Evolutionary conservation across 2,113 vertebrate species (phyloP).

Genomic region (Leucosticte australis): DNA sequence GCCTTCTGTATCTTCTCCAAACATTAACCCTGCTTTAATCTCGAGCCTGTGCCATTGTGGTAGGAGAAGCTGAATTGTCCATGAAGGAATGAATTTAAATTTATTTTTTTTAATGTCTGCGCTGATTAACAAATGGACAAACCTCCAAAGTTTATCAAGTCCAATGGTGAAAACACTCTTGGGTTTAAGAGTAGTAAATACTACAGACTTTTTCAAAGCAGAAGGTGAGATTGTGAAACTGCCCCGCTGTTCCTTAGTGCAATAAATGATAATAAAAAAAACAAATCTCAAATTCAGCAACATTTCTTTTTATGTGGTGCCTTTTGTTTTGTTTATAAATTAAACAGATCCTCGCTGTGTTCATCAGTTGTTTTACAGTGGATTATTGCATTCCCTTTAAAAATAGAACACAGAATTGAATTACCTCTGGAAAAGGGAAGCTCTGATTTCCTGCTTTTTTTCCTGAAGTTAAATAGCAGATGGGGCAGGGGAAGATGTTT

Average conservation of each 20-base stretch:
- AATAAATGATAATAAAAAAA: constrained; percentile 72
- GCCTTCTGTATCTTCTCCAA: constrained; percentile 37
- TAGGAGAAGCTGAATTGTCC: constrained; percentile 48
- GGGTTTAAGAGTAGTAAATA: constrained; percentile 40
- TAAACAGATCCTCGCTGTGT: not conserved
- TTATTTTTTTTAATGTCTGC: constrained; percentile 32
- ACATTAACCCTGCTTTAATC: constrained; percentile 54
- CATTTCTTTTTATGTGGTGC: constrained; percentile 40
- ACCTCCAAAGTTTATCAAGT: constrained; percentile 1
- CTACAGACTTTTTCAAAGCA: constrained; percentile 44
- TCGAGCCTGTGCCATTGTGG: constrained; percentile 20
- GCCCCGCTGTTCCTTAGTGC: constrained; percentile 77
- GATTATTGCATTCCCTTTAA: not conserved
- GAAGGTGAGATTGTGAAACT: constrained; percentile 63
- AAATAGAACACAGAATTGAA: not conserved
- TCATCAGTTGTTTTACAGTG: not conserved
- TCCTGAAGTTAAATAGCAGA: not conserved
- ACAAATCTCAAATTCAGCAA: constrained; percentile 52
- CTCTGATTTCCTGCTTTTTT: not conserved
- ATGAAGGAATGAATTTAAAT: constrained; percentile 53
- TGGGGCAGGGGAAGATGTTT: not conserved
- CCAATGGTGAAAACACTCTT: constrained; percentile 50
- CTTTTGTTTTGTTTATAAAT: constrained; percentile 39
- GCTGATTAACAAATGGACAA: constrained; percentile 28
- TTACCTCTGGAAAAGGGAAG: not conserved